Evolutionary conservation across 1,140 invertebrate species (phyloP).

Genomic region (Aphelinus certus): DNA sequence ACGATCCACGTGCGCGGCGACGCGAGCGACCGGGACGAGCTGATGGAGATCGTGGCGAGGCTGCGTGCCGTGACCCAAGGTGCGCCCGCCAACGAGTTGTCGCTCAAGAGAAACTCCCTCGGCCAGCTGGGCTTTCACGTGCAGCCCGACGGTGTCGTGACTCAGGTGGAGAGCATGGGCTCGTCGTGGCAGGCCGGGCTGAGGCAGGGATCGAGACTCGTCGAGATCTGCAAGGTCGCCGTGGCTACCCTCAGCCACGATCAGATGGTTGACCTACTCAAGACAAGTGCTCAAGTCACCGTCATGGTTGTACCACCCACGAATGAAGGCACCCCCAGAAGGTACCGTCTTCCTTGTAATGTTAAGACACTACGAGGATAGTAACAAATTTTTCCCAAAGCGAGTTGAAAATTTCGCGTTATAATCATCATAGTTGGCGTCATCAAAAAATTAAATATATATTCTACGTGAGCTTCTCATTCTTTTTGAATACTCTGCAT

Average conservation of each 20-base stretch:
- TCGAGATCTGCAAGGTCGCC: slow-evolving; percentile 92
- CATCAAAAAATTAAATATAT: too few species aligned
- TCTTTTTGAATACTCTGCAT: too few species aligned
- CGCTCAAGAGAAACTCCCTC: slow-evolving; percentile 79
- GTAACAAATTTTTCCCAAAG: too few species aligned
- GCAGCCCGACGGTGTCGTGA: slow-evolving; percentile 94
- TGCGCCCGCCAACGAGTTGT: slow-evolving; percentile 78
- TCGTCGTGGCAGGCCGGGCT: slow-evolving; percentile 91
- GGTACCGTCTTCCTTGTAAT: slow-evolving; percentile 53
- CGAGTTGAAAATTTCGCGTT: too few species aligned
- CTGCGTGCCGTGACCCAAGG: slow-evolving; percentile 79
- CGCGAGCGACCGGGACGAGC: slow-evolving; percentile 77
- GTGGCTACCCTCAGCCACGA: slow-evolving; percentile 91
- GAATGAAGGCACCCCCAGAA: slow-evolving; percentile 74
- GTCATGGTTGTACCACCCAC: slow-evolving; percentile 84
- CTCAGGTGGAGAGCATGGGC: slow-evolving; percentile 89
- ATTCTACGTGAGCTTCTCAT: too few species aligned
- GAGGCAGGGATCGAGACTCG: slow-evolving; percentile 86
- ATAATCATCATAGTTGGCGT: too few species aligned
- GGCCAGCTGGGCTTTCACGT: slow-evolving; percentile 96
- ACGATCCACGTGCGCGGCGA: slow-evolving; percentile 75
- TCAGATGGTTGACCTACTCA: slow-evolving; percentile 92
- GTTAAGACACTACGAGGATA: too few species aligned
- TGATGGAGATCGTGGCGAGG: slow-evolving; percentile 80
- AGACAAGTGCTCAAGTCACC: slow-evolving; percentile 87